A percentile compares a stretch with the other conserved stretches of the same genome.
phyloP scores from a whole-genome alignment of 2,797 vertebrate genomes.

The Moxostoma hubbsi region DNA sequence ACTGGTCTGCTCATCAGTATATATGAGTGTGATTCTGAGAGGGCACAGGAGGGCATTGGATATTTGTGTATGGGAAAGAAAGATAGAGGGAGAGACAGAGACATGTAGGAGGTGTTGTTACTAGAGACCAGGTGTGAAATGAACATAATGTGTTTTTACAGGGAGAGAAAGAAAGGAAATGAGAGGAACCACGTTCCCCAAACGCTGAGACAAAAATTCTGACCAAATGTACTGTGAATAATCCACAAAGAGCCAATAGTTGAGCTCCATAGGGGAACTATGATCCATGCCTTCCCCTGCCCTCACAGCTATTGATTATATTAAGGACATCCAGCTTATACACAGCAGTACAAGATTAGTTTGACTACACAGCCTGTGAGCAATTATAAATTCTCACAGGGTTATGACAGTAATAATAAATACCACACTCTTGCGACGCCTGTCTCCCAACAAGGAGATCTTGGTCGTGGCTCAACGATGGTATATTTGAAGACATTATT shows the following conservation, averaged over 20 bases:
- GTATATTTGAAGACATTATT: conserved; percentile 27
- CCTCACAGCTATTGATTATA: conserved; percentile 41
- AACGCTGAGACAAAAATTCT: not conserved
- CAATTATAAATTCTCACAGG: conserved; percentile 33
- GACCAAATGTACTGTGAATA: conserved; percentile 40
- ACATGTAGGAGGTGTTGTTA: conserved; percentile 29
- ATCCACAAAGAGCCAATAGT: conserved; percentile 14
- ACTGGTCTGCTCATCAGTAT: conserved; percentile 43
- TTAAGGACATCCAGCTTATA: conserved; percentile 48
- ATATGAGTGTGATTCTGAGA: conserved; percentile 11
- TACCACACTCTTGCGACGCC: conserved; percentile 22
- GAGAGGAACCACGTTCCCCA: not conserved
- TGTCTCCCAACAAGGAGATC: conserved; percentile 19
- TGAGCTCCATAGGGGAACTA: not conserved
- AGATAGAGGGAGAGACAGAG: not conserved
- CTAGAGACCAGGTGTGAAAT: conserved; percentile 45
- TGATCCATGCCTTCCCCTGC: conserved; percentile 1
- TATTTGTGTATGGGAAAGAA: not conserved
- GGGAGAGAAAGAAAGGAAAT: conserved; percentile 7
- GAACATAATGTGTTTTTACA: conserved; percentile 24
- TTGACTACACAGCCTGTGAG: conserved; percentile 14
- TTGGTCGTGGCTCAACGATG: not conserved
- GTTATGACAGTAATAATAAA: conserved; percentile 45
- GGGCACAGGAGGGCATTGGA: conserved; percentile 7
- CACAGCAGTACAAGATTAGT: conserved; percentile 41